Evolutionary conservation across 2,888 invertebrate species (phyloP).

Genomic region (Polia nebulosa): DNA sequence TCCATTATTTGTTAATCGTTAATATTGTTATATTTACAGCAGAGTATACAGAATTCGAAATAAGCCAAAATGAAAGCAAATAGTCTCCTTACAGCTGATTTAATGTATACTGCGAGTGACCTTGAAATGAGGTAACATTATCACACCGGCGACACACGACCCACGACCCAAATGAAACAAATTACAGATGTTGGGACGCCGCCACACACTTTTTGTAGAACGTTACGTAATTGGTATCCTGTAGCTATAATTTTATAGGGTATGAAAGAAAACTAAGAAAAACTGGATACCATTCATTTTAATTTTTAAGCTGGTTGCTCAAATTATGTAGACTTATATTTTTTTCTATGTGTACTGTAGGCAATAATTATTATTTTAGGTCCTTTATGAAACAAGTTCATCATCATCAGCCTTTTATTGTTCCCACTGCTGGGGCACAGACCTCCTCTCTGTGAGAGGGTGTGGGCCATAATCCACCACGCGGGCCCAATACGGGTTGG

Average conservation of each 20-base stretch:
- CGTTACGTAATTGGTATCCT: slow-evolving; percentile 3
- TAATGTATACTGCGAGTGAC: slow-evolving; percentile 11
- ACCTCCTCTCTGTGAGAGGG: no score
- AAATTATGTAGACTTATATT: neutral
- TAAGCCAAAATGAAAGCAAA: slow-evolving; percentile 6
- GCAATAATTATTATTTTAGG: neutral
- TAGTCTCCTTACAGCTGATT: slow-evolving; percentile 1
- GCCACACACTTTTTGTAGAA: slow-evolving; percentile 29
- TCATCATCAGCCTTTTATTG: no score
- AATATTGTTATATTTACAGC: neutral
- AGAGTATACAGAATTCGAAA: neutral
- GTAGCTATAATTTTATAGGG: neutral
- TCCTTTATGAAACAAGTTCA: neutral
- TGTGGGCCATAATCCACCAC: no score
- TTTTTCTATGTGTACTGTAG: neutral
- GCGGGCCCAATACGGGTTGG: no score
- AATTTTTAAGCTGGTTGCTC: neutral
- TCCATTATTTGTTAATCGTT: slow-evolving; percentile 3
- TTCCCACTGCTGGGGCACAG: no score
- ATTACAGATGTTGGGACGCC: slow-evolving; percentile 53
- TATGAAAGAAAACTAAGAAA: neutral
- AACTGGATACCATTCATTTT: no score
- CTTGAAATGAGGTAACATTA: slow-evolving; percentile 48
- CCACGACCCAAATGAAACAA: slow-evolving; percentile 61
- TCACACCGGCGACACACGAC: slow-evolving; percentile 44